Percentiles rank a stretch among this genome's conserved stretches.
phyloP scores from a whole-genome alignment of 2,888 invertebrate species.

The Laothoe populi region DNA sequence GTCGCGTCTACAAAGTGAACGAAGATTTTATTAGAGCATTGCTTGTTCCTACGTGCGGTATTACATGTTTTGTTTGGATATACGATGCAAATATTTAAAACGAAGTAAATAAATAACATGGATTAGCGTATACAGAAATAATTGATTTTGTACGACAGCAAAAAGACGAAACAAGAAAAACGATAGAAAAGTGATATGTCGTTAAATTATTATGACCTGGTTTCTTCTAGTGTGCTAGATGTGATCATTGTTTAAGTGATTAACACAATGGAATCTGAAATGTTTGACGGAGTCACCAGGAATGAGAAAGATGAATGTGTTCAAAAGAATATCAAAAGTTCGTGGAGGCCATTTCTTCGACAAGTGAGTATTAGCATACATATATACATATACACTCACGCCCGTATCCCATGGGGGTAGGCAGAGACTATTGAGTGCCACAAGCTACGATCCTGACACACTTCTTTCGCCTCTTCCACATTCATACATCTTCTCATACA shows the following conservation, averaged over 20 bases:
- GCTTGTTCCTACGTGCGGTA: background rate
- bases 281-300: constrained; percentile 34
- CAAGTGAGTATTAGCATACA: constrained; percentile 44
- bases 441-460: no score
- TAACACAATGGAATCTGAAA: constrained; percentile 29
- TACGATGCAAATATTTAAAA: no score
- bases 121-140: background rate
- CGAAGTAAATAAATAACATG: background rate
- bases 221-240: no score
- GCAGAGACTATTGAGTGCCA: no score
- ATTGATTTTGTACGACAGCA: background rate
- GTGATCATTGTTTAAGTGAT: background rate
- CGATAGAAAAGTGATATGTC: background rate
- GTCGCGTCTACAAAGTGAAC: background rate
- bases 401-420: no score
- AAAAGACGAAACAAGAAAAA: background rate
- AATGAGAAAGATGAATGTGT: constrained; percentile 31
- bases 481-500: no score
- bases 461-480: no score
- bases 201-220: no score
- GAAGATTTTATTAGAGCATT: background rate
- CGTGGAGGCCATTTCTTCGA: constrained; percentile 43
- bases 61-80: background rate
- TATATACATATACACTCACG: no score
- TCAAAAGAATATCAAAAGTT: constrained; percentile 25